Base-by-base conservation (phyloP, 2,888 invertebrate species). In the Nymphalis polychloros region DNA sequence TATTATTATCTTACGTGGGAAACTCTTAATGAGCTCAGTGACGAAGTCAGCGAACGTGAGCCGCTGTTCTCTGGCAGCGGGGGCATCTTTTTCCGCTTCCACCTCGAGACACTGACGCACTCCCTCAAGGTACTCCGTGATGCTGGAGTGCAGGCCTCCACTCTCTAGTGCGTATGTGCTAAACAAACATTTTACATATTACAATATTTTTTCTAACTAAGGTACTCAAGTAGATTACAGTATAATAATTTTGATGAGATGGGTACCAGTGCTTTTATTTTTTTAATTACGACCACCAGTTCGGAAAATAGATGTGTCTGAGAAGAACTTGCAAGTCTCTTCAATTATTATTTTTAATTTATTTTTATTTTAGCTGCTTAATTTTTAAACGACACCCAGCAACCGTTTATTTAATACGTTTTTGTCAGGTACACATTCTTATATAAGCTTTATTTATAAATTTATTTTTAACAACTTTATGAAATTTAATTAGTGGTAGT, bases 41-140 rank as follows among this genome's bases (percentile, higher is more conserved):
- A 99, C 95, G 84, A 99, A 98, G 84, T 97, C 97, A 73, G 98
- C 98, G 87, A 99, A 99, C 80, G 98, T 98, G 35, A 97, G 94
- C 67, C 98, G 96, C 65, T 99, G 97, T 80, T 98, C 98, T 66
- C 97, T 94, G 23, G 98, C 95, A 41, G 96, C 96, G 0, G 95
- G 95, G 2, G 96, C 96, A 82, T 98, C 98, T 82, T 99, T 98
- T 81, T 99, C 99, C 7, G 96, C 96, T 85, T 99, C 99, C 73
- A 95, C 95, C 85, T 99, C 98, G 63, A 99, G 93, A 84, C 97
- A 98, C 64, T 96, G 94, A 46, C 98, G 94, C 19, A 97, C 98
- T 0, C 98, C 98, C 78, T 99, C 99, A 78, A 99, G 95, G 83
- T 98, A 99, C 82, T 99, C 99, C 5, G 98, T 95, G 80, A 99